phyloP scores from a whole-genome alignment of 23 tunicate genomes.

The Clavelina lepadiformis region DNA sequence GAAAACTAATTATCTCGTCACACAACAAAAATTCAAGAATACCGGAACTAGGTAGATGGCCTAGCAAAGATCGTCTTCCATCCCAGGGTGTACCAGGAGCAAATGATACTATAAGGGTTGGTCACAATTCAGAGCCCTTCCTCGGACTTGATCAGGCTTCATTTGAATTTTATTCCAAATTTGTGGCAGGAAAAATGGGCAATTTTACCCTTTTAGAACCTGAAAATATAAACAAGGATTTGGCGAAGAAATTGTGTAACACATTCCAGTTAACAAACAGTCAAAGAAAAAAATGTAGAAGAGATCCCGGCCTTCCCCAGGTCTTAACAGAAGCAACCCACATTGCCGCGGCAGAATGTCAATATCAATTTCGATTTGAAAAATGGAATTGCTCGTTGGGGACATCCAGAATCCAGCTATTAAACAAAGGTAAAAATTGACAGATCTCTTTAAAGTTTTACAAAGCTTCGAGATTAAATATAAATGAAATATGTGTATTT shows the following conservation, averaged over 20 bases:
- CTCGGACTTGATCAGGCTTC: constrained; percentile 11
- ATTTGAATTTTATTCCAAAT: constrained; percentile 13
- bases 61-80: no score
- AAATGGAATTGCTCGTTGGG: constrained; percentile 86
- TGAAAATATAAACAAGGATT: constrained; percentile 40
- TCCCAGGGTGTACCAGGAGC: no score
- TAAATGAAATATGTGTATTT: no score
- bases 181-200: constrained; percentile 6
- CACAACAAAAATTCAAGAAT: background rate
- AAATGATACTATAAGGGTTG: no score
- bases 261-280: constrained; percentile 41
- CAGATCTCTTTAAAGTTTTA: no score
- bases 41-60: background rate
- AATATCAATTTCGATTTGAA: constrained; percentile 76
- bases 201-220: constrained; percentile 36
- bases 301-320: constrained; percentile 88
- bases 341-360: constrained; percentile 80
- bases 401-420: constrained; percentile 54
- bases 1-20: no score
- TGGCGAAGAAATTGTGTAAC: constrained; percentile 61
- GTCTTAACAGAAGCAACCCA: constrained; percentile 73
- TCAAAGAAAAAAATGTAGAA: constrained; percentile 57
- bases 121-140: constrained; percentile 1
- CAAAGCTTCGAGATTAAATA: no score
- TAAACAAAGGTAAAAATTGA: constrained; percentile 55